Conservation (phyloP, 2,113 vertebrate genomes). For the Ammodytes dubius region DNA sequence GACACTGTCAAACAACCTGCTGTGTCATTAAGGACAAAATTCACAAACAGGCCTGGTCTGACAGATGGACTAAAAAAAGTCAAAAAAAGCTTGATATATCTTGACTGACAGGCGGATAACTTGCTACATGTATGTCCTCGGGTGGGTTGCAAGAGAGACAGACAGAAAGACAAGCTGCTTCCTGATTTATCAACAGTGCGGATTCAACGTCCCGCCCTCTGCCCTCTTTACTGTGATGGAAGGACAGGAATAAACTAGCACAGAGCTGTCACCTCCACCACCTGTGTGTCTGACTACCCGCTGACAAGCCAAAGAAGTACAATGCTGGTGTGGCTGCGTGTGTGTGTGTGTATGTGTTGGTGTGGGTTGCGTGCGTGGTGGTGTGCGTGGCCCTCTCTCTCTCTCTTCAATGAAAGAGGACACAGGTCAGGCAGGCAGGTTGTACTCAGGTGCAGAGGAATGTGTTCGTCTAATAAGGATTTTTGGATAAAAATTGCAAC, state of each 20-base stretch:
- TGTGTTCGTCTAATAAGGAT: conserved; percentile 17
- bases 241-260: conserved; percentile 54
- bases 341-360: background rate
- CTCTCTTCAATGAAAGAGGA: conserved; percentile 14
- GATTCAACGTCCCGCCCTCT: conserved; percentile 51
- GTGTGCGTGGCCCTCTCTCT: too few relatives aligned
- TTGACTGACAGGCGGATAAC: conserved; percentile 39
- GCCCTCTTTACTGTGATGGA: conserved; percentile 43
- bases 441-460: conserved; percentile 46
- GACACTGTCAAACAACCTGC: background rate
- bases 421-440: conserved; percentile 21
- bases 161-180: conserved; percentile 24
- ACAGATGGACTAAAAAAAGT: conserved; percentile 2
- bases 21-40: background rate
- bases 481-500: conserved; percentile 33
- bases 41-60: background rate
- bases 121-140: background rate
- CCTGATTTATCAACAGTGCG: conserved; percentile 46
- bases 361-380: background rate
- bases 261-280: conserved; percentile 56
- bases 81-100: conserved; percentile 19
- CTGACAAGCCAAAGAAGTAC: conserved; percentile 50
- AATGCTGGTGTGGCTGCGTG: background rate
- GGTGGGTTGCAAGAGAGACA: conserved; percentile 25
- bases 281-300: conserved; percentile 38